These are phyloP conservation scores for Caenorhabditis sp. DNA, from an alignment of 2,888 invertebrate species.

Conservation along the genomic window DNA sequence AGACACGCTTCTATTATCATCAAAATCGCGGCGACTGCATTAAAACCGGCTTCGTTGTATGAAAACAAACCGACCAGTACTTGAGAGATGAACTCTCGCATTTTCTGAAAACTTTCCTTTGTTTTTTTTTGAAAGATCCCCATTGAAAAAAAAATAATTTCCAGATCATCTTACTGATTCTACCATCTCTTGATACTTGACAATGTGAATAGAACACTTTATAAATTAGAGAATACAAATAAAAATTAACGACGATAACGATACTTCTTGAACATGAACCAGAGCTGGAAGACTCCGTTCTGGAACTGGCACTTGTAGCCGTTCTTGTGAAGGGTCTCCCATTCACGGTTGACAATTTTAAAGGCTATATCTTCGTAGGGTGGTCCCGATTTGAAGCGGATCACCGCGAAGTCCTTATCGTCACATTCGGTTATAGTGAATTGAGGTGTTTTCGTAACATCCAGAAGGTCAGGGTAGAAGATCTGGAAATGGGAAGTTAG, in stretches of 20 bases:
- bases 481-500: conserved; percentile 87
- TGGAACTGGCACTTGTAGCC: conserved; percentile 99
- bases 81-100: conserved; percentile 27
- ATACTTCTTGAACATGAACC: conserved; percentile 99
- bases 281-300: conserved; percentile 98
- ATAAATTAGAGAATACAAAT: conserved; percentile 17
- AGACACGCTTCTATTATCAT: conserved; percentile 69
- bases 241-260: conserved; percentile 89
- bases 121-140: not conserved
- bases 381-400: conserved; percentile 95
- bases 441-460: conserved; percentile 93
- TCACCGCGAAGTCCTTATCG: conserved; percentile 94
- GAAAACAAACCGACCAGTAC: conserved; percentile 43
- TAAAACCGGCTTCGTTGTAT: conserved; percentile 66
- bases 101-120: not conserved
- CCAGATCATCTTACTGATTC: not conserved
- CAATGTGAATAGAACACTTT: conserved; percentile 5
- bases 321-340: conserved; percentile 94
- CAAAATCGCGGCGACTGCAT: conserved; percentile 64
- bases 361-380: conserved; percentile 90
- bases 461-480: conserved; percentile 98
- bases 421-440: conserved; percentile 89
- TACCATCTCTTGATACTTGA: not conserved
- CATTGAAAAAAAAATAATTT: not conserved
- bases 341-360: conserved; percentile 92